phyloP scores from a whole-genome alignment of 1,140 invertebrate species.

The Ceratina japonica region DNA sequence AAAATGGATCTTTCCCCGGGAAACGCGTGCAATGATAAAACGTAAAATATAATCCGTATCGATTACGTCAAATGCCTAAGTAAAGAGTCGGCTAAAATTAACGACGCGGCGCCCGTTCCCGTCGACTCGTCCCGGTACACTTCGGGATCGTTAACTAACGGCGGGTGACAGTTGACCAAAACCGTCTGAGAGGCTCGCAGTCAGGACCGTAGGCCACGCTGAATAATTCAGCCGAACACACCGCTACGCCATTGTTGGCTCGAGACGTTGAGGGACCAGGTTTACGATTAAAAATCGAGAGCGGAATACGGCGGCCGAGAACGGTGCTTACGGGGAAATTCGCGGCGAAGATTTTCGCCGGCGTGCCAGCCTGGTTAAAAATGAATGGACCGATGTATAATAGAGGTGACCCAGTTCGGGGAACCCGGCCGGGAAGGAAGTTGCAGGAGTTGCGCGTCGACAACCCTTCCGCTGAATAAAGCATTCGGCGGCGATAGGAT shows the following conservation, averaged over 20 bases:
- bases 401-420: constrained; percentile 19
- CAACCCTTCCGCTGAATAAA: constrained; percentile 15
- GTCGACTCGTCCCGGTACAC: too few species aligned
- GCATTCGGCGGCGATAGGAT: not conserved
- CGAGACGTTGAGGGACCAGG: constrained; percentile 37
- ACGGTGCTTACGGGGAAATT: constrained; percentile 29
- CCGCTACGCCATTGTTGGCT: constrained; percentile 41
- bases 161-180: constrained; percentile 28
- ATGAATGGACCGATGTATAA: constrained; percentile 27
- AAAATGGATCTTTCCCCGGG: constrained; percentile 16
- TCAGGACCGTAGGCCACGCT: constrained; percentile 46
- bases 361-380: not conserved
- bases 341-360: constrained; percentile 26
- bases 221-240: constrained; percentile 51
- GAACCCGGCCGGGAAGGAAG: not conserved
- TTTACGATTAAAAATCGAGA: constrained; percentile 53
- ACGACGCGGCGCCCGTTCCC: constrained; percentile 3
- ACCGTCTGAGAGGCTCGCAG: constrained; percentile 25
- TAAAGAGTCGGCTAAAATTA: constrained; percentile 51
- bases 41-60: constrained; percentile 37
- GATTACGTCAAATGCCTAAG: constrained; percentile 53
- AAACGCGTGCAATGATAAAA: constrained; percentile 26
- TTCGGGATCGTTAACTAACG: constrained; percentile 28
- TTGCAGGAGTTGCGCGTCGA: constrained; percentile 2
- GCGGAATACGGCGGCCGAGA: constrained; percentile 9